These are phyloP conservation scores for Megaceryle torquata DNA, from an alignment of 2,113 vertebrate species.

Conservation along the genomic window DNA sequence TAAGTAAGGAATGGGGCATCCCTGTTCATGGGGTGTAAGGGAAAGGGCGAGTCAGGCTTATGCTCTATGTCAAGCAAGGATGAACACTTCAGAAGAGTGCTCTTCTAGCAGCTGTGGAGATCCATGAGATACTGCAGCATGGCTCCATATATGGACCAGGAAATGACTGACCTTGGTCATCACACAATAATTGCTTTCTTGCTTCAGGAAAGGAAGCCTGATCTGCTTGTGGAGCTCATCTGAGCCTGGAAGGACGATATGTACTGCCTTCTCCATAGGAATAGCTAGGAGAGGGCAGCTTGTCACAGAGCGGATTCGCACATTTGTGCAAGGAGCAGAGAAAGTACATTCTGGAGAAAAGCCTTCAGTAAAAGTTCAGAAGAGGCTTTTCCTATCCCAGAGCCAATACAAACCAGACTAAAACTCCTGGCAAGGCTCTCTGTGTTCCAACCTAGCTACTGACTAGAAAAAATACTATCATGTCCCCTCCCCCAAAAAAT, in stretches of 20 bases:
- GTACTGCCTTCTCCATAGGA: background rate
- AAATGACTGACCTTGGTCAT: background rate
- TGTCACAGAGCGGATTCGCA: background rate
- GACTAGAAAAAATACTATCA: background rate
- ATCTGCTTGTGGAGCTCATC: background rate
- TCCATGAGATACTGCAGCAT: background rate
- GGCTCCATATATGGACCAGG: background rate
- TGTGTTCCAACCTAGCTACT: background rate
- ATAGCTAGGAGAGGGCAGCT: background rate
- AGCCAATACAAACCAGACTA: background rate
- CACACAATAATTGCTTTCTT: background rate
- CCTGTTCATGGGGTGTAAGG: background rate
- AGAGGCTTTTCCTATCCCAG: background rate
- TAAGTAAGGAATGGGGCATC: background rate
- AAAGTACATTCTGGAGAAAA: background rate
- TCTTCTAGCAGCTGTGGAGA: background rate
- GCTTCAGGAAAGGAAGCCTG: background rate
- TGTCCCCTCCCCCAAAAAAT: fast-evolving
- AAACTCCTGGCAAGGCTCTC: background rate
- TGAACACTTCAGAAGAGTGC: background rate
- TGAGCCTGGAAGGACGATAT: background rate
- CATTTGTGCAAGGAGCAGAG: background rate
- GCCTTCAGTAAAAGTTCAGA: background rate
- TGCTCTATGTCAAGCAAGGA: background rate
- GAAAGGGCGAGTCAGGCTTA: background rate